phyloP scores from a whole-genome alignment of 2,113 vertebrate species.

The Acrocephalus arundinaceus region DNA sequence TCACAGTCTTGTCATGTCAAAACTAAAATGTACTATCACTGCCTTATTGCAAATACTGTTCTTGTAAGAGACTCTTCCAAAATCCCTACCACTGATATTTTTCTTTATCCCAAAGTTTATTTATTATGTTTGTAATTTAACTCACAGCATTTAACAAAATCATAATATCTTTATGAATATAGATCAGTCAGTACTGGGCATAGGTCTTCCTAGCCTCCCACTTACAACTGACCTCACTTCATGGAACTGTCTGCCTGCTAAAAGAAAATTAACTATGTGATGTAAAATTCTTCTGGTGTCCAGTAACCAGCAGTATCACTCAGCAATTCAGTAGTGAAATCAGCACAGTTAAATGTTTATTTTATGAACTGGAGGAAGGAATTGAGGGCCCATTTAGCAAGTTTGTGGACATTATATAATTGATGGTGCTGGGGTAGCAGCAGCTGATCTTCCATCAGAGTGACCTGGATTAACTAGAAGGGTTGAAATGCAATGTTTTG shows the following conservation, averaged over 20 bases:
- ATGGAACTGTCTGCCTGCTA: neutral
- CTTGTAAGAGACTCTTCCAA: neutral
- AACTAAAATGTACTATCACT: neutral
- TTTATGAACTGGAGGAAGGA: neutral
- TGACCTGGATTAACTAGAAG: neutral
- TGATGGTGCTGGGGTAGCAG: rapidly evolving
- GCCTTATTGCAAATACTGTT: neutral
- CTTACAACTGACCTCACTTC: neutral
- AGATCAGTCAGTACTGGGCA: neutral
- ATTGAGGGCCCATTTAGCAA: neutral
- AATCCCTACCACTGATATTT: neutral
- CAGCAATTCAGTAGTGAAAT: neutral
- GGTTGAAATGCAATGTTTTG: neutral
- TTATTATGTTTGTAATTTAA: neutral
- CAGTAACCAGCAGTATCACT: neutral
- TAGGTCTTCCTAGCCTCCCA: neutral
- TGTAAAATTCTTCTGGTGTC: neutral
- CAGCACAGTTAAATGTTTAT: neutral
- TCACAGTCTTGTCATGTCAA: neutral
- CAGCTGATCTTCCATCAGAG: neutral
- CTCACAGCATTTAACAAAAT: neutral
- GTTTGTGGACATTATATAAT: neutral
- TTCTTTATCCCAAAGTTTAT: neutral
- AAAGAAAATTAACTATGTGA: neutral
- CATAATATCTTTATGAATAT: neutral